These are phyloP conservation scores for Antheraea yamamai DNA, from an alignment of 2,888 invertebrate species.

Conservation along the genomic window DNA sequence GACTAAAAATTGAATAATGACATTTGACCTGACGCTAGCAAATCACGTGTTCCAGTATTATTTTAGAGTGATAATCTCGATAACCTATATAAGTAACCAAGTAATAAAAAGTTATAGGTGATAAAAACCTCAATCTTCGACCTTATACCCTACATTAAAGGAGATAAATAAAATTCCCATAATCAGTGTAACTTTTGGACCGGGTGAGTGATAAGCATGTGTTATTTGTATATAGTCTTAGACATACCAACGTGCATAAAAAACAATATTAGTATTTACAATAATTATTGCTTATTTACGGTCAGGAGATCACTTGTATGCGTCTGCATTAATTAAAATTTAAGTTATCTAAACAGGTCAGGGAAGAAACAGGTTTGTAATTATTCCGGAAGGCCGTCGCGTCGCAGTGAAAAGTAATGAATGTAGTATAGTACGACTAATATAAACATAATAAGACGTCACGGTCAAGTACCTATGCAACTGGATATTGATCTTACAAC, in stretches of 20 bases:
- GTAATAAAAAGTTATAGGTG: conserved; percentile 14
- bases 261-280: conserved; percentile 13
- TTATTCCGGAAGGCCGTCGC: conserved; percentile 17
- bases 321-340: conserved; percentile 3
- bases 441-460: not conserved
- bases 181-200: not conserved
- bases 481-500: conserved; percentile 4
- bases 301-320: not conserved
- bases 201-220: not conserved
- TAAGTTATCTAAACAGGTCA: conserved; percentile 10
- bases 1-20: conserved; percentile 32
- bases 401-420: conserved; percentile 17
- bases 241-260: not conserved
- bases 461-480: not conserved
- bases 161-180: conserved; percentile 8
- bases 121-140: conserved; percentile 16
- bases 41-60: conserved; percentile 28
- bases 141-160: not conserved
- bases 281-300: not conserved
- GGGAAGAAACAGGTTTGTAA: conserved; percentile 14
- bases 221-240: too few relatives aligned
- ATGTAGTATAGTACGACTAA: conserved; percentile 1
- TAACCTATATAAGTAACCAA: conserved; percentile 26
- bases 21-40: conserved; percentile 18
- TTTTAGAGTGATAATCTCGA: conserved; percentile 28